Percentiles rank a stretch among this genome's conserved stretches.
These are phyloP conservation scores for Gorsachius goisagi DNA, from an alignment of 2,113 vertebrate genomes.

Conservation along the genomic window DNA sequence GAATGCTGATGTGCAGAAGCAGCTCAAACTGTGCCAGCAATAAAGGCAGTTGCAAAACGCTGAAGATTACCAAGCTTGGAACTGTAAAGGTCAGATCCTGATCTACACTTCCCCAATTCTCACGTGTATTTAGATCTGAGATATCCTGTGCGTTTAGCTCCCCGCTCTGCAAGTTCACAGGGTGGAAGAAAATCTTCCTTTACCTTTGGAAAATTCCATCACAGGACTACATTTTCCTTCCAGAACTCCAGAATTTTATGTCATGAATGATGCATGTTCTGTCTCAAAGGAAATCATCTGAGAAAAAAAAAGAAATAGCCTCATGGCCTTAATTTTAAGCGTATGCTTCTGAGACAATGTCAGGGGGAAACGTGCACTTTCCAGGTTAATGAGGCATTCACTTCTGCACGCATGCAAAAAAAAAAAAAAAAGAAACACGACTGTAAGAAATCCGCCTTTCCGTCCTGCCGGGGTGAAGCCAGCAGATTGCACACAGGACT, in stretches of 20 bases:
- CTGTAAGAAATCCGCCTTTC: not conserved
- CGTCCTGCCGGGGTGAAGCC: not conserved
- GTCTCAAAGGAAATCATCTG: not conserved
- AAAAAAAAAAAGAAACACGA: not conserved
- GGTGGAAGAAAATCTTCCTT: not conserved
- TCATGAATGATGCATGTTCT: not conserved
- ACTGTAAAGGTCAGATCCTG: slow-evolving; percentile 51
- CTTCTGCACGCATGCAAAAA: not conserved
- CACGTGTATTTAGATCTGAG: not conserved
- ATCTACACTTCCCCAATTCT: not conserved
- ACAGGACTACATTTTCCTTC: not conserved
- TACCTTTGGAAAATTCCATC: slow-evolving; percentile 50
- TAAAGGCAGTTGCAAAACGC: not conserved
- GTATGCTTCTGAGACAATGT: not conserved
- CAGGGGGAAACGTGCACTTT: not conserved
- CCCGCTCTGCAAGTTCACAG: not conserved
- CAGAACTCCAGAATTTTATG: not conserved
- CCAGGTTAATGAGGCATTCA: not conserved
- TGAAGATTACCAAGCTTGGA: not conserved
- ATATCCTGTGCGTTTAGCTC: not conserved
- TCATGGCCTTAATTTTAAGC: not conserved
- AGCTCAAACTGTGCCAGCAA: not conserved
- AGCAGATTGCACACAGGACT: not conserved
- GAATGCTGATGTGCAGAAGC: not conserved
- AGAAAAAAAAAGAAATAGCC: not conserved